phyloP scores from a whole-genome alignment of 1,140 invertebrate species.

The Archegozetes longisetosus region DNA sequence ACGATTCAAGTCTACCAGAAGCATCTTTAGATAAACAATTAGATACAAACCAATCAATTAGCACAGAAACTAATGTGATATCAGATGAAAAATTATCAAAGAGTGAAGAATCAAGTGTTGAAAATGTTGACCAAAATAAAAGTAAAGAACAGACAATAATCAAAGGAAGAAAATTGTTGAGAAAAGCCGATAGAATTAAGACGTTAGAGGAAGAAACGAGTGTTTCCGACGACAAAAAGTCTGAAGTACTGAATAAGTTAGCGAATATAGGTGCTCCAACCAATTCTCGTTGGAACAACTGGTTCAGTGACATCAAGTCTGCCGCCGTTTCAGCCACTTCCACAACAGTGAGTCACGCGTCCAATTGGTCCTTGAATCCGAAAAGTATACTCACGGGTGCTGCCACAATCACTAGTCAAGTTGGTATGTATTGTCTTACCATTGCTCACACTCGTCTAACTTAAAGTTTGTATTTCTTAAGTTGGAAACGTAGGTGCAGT shows the following conservation, averaged over 20 bases:
- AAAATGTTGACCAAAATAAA: not conserved
- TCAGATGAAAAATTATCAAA: not conserved
- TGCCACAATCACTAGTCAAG: not conserved
- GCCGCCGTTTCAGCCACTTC: not conserved
- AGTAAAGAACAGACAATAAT: not conserved
- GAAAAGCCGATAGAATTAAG: not conserved
- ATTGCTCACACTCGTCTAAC: conserved; percentile 3
- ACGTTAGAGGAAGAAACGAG: not conserved
- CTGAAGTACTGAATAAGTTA: not conserved
- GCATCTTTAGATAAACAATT: no score
- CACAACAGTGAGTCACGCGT: not conserved
- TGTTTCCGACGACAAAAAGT: not conserved
- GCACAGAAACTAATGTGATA: not conserved
- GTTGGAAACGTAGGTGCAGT: conserved; percentile 1
- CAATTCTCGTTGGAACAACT: not conserved
- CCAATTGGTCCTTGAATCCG: not conserved
- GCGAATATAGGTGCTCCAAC: not conserved
- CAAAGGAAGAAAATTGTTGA: not conserved
- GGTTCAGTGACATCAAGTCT: not conserved
- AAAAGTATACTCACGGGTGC: not conserved
- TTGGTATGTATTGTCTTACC: not conserved
- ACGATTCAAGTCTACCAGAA: no score
- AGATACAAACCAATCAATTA: not conserved
- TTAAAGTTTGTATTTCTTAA: not conserved
- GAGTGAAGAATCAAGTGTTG: not conserved